These are phyloP conservation scores for Encarsia formosa DNA, from an alignment of 2,888 invertebrate species.

Conservation along the genomic window DNA sequence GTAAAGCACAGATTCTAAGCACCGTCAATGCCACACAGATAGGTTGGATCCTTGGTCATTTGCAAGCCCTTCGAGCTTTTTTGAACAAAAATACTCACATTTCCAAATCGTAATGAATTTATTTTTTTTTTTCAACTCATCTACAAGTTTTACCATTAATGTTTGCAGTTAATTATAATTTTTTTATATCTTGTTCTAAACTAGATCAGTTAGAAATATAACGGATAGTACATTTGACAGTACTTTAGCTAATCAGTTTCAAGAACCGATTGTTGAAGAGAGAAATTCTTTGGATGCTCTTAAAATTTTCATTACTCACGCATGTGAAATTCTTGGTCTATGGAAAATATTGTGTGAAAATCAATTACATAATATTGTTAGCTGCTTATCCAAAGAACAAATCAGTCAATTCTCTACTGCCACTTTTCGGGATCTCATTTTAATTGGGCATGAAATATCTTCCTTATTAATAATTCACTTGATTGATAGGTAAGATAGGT, in stretches of 20 bases:
- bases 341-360: constrained; percentile 93
- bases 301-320: constrained; percentile 69
- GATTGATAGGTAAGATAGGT: constrained; percentile 62
- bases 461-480: constrained; percentile 75
- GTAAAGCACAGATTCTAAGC: constrained; percentile 42
- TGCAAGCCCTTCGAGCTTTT: constrained; percentile 72
- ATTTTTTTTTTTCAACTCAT: not conserved
- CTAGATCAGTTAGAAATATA: constrained; percentile 32
- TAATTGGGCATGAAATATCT: constrained; percentile 74
- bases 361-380: constrained; percentile 78
- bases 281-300: constrained; percentile 74
- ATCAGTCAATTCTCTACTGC: constrained; percentile 58
- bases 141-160: no score
- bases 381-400: constrained; percentile 63
- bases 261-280: constrained; percentile 59
- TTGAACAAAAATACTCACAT: constrained; percentile 65
- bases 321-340: constrained; percentile 85
- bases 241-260: constrained; percentile 38
- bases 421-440: constrained; percentile 69
- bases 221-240: constrained; percentile 41
- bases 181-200: not conserved
- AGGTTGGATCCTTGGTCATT: constrained; percentile 65
- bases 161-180: no score
- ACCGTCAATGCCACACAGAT: constrained; percentile 42
- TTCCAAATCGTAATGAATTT: constrained; percentile 39